phyloP scores from a whole-genome alignment of 2,797 vertebrate species.

The Antrozous pallidus region DNA sequence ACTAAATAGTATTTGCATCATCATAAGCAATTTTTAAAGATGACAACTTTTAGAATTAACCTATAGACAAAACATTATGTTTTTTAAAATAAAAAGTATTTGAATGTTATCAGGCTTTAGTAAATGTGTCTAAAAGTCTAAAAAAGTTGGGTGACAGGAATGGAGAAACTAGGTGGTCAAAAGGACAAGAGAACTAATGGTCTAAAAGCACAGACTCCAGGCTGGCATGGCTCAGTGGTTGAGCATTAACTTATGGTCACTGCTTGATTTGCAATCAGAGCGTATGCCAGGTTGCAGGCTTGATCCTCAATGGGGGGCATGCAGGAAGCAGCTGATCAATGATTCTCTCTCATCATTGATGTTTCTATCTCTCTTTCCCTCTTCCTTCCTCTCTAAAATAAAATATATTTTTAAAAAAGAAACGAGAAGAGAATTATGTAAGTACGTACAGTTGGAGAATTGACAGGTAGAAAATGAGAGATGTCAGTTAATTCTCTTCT shows the following conservation, averaged over 20 bases:
- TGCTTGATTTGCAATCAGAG: too few species aligned
- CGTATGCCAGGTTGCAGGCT: too few species aligned
- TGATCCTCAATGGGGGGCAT: too few species aligned
- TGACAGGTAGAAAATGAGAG: background rate
- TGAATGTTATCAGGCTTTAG: background rate
- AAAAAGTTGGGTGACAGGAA: background rate
- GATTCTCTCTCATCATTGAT: too few species aligned
- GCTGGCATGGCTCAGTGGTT: background rate
- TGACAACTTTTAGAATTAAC: slow-evolving; percentile 20
- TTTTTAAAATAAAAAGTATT: background rate
- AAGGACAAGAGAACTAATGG: background rate
- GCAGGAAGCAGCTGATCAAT: too few species aligned
- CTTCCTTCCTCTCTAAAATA: too few species aligned
- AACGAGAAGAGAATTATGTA: background rate
- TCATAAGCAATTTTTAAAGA: background rate
- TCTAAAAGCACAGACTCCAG: background rate
- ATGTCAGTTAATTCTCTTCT: background rate
- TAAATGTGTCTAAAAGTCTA: background rate
- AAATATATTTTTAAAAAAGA: background rate
- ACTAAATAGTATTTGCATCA: background rate
- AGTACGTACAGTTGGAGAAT: background rate
- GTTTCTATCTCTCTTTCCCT: too few species aligned
- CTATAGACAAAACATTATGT: background rate
- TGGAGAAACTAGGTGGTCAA: background rate
- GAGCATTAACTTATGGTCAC: too few species aligned